A percentile compares a stretch with the other conserved stretches of the same genome.
Conservation (phyloP, 2,113 vertebrate genomes). For the Hemichromis elongatus region DNA sequence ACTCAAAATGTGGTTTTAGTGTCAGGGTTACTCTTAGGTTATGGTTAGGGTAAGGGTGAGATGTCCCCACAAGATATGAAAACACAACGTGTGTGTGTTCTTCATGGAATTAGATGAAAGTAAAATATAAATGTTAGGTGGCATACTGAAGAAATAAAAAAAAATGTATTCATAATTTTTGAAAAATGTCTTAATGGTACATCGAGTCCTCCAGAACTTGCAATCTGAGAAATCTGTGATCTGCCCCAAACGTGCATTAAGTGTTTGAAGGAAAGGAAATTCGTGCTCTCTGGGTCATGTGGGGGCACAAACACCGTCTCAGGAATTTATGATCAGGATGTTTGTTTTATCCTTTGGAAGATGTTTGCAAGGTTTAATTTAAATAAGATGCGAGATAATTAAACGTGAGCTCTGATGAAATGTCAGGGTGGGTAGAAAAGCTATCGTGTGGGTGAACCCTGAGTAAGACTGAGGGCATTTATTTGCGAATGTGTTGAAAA, state of each 20-base stretch:
- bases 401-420: background rate
- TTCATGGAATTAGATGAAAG: too few relatives aligned
- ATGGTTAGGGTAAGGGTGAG: too few relatives aligned
- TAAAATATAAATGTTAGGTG: too few relatives aligned
- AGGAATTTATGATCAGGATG: background rate
- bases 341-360: background rate
- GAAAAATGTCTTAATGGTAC: too few relatives aligned
- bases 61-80: too few relatives aligned
- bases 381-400: background rate
- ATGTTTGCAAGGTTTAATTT: background rate
- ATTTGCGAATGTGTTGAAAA: background rate
- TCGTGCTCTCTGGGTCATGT: accelerated
- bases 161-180: too few relatives aligned
- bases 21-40: too few relatives aligned
- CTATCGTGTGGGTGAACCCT: accelerated
- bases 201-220: too few relatives aligned
- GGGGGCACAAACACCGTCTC: background rate
- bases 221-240: too few relatives aligned
- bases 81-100: background rate
- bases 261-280: background rate
- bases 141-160: too few relatives aligned
- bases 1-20: too few relatives aligned
- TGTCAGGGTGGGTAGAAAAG: background rate
- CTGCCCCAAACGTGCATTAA: too few relatives aligned
- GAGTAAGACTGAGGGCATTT: background rate